A percentile compares a stretch with the other conserved stretches of the same genome.
Evolutionary conservation across 2,113 vertebrate genomes (phyloP).

Genomic region (Clarias macrocephalus): DNA sequence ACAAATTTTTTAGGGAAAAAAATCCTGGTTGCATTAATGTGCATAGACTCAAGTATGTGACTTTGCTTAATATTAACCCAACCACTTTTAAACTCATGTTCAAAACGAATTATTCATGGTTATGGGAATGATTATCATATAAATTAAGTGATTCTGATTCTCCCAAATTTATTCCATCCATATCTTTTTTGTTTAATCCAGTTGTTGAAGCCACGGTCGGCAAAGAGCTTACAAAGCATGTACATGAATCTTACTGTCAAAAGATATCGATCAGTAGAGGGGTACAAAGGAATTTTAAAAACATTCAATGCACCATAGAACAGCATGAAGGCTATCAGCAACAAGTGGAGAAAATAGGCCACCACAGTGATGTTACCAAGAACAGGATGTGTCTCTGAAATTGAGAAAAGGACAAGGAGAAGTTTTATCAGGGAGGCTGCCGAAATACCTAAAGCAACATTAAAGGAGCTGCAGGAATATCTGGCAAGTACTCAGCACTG

Average conservation of each 20-base stretch:
- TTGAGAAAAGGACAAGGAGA: neutral
- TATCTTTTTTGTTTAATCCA: neutral
- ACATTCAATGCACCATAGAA: neutral
- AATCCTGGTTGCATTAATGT: neutral
- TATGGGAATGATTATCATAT: neutral
- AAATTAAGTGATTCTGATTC: neutral
- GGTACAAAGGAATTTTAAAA: neutral
- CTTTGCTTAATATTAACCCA: neutral
- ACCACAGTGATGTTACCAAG: neutral
- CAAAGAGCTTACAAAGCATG: neutral
- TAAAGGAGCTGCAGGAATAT: neutral
- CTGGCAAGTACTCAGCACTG: neutral
- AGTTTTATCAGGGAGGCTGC: neutral
- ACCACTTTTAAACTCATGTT: neutral
- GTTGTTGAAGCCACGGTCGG: neutral
- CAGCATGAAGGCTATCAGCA: neutral
- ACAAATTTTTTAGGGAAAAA: neutral
- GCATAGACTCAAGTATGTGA: neutral
- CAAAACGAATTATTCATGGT: neutral
- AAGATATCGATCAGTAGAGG: neutral
- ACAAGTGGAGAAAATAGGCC: neutral
- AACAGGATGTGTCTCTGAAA: neutral
- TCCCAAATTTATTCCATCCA: neutral
- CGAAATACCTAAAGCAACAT: neutral
- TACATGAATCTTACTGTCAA: neutral